These are phyloP conservation scores for Helobdella robusta DNA, from an alignment of 2,888 invertebrate species.

Conservation along the genomic window DNA sequence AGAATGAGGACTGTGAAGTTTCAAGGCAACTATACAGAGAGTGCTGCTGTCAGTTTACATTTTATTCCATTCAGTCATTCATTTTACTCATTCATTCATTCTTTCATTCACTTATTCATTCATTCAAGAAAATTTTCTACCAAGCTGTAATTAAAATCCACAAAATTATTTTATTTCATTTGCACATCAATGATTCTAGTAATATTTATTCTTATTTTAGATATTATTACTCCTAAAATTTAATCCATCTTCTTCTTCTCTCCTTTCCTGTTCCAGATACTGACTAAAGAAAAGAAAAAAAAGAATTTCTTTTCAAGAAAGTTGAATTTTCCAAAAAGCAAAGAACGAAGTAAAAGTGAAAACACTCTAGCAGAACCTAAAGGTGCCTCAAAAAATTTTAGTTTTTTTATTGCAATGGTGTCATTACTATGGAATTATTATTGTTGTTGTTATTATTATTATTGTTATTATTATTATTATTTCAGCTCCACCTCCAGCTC, in stretches of 20 bases:
- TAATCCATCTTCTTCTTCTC: too few relatives aligned
- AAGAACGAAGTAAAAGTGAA: slow-evolving; percentile 87
- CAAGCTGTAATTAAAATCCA: too few relatives aligned
- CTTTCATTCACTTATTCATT: too few relatives aligned
- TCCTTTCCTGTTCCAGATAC: slow-evolving; percentile 28
- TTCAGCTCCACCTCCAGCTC: background rate
- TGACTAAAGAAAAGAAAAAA: slow-evolving; percentile 62
- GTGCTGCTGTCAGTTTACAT: slow-evolving; percentile 26
- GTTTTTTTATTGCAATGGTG: background rate
- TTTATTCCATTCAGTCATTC: too few relatives aligned
- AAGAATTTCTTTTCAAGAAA: slow-evolving; percentile 94
- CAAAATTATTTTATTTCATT: too few relatives aligned
- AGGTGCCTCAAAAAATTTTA: slow-evolving; percentile 5
- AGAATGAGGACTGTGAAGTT: slow-evolving; percentile 27
- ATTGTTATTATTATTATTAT: slow-evolving; percentile 9
- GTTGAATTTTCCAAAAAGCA: slow-evolving; percentile 99
- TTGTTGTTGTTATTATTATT: background rate
- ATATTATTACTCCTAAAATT: too few relatives aligned
- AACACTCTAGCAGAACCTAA: slow-evolving; percentile 72
- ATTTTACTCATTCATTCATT: too few relatives aligned
- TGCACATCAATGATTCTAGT: too few relatives aligned
- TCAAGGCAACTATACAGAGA: slow-evolving; percentile 23
- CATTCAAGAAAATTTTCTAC: too few relatives aligned
- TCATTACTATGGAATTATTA: background rate
- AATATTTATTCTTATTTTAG: too few relatives aligned